Conservation (phyloP, 92 coral and sea anemone species). For the Hydrozoanthus gracilis region DNA sequence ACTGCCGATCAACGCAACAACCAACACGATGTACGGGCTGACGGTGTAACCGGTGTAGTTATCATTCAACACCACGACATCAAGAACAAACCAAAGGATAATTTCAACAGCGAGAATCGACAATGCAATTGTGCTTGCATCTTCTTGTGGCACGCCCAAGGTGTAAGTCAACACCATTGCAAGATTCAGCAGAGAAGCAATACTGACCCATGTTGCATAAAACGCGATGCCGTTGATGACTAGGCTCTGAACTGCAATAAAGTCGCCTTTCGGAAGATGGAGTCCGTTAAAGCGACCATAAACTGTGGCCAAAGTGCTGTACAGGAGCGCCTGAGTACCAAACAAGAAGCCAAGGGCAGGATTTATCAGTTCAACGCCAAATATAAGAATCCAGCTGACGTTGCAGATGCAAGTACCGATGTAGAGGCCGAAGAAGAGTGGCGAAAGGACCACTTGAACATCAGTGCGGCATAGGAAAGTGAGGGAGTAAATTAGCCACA, state of each 20-base stretch:
- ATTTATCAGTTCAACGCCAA: slow-evolving; percentile 67
- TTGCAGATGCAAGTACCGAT: slow-evolving; percentile 70
- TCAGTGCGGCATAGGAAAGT: slow-evolving; percentile 72
- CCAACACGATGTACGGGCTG: slow-evolving; percentile 74
- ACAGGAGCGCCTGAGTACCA: slow-evolving; percentile 54
- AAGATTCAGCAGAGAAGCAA: slow-evolving; percentile 67
- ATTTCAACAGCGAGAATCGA: slow-evolving; percentile 65
- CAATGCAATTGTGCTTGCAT: slow-evolving; percentile 71
- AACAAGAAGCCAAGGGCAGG: slow-evolving; percentile 72
- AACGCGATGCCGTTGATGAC: slow-evolving; percentile 83
- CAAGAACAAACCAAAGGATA: slow-evolving; percentile 79
- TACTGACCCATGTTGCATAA: slow-evolving; percentile 84
- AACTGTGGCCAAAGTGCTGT: slow-evolving; percentile 65
- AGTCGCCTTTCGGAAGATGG: slow-evolving; percentile 73
- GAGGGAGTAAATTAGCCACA: slow-evolving; percentile 79
- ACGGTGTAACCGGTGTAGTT: slow-evolving; percentile 62
- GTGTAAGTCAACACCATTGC: slow-evolving; percentile 76
- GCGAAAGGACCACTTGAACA: slow-evolving; percentile 67
- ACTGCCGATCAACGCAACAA: slow-evolving; percentile 77
- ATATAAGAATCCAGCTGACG: slow-evolving; percentile 76
- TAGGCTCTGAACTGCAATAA: slow-evolving; percentile 71
- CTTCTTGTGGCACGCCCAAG: slow-evolving; percentile 65
- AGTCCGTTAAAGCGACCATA: slow-evolving; percentile 63
- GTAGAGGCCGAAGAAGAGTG: slow-evolving; percentile 69
- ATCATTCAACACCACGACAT: slow-evolving; percentile 70